These are phyloP conservation scores for Sympetrum striolatum DNA, from an alignment of 2,888 invertebrate genomes.

Conservation along the genomic window DNA sequence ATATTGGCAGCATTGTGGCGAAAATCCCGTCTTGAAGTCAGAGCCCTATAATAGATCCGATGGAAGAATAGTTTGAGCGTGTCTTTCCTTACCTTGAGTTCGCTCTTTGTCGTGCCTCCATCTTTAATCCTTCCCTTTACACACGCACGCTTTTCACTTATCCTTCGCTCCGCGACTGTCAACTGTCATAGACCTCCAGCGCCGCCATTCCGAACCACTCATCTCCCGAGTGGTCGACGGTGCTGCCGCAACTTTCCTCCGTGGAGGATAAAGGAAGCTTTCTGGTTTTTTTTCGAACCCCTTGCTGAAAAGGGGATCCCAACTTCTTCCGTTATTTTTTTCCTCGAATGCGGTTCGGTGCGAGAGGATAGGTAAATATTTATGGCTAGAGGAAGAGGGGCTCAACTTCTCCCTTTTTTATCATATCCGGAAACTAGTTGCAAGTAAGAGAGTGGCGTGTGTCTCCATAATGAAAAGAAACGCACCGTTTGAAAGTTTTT, in stretches of 20 bases:
- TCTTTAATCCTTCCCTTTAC: not conserved
- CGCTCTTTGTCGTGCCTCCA: not conserved
- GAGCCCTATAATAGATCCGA: not conserved
- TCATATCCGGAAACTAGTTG: not conserved
- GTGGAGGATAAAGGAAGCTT: constrained; percentile 17
- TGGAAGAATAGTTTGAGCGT: too few species aligned
- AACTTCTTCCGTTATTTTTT: not conserved
- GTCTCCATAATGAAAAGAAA: not conserved
- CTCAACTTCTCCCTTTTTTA: not conserved
- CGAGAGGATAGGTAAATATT: constrained; percentile 21
- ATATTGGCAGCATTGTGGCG: too few species aligned
- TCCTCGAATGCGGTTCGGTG: not conserved
- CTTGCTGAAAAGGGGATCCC: not conserved
- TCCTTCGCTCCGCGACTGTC: not conserved
- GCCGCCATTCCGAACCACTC: not conserved
- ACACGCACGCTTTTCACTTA: not conserved
- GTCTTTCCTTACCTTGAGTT: too few species aligned
- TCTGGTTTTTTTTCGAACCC: not conserved
- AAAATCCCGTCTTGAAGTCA: not conserved
- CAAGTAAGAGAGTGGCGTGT: not conserved
- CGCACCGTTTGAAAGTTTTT: not conserved
- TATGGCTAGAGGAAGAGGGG: not conserved
- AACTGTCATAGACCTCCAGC: constrained; percentile 18
- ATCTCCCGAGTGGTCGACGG: constrained; percentile 7
- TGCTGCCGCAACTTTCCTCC: constrained; percentile 28